Conservation (phyloP, 2,797 vertebrate species). For the Clangula hyemalis region DNA sequence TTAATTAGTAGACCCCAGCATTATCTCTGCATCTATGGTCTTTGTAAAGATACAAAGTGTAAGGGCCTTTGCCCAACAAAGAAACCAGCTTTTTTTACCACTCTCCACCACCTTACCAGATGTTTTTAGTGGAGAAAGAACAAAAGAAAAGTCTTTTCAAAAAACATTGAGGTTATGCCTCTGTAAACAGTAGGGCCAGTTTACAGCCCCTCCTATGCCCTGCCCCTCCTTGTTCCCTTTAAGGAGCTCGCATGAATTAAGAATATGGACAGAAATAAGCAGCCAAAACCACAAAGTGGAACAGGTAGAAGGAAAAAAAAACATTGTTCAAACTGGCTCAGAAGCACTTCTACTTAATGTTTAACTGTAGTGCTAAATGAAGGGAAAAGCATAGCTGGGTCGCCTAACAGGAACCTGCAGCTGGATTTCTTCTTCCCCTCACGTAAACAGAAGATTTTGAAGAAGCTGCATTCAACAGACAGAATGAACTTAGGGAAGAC, state of each 20-base stretch:
- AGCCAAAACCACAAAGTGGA: neutral
- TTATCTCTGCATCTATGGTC: neutral
- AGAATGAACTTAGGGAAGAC: neutral
- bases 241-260: neutral
- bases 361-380: neutral
- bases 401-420: neutral
- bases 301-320: neutral
- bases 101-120: neutral
- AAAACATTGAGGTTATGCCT: neutral
- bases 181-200: neutral
- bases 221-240: neutral
- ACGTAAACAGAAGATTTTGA: neutral
- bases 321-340: neutral
- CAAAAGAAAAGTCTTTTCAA: neutral
- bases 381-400: neutral
- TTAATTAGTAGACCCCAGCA: neutral
- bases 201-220: neutral
- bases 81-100: neutral
- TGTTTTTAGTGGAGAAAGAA: neutral
- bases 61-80: neutral
- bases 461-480: neutral
- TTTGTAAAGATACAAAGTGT: neutral
- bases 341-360: constrained; percentile 30
- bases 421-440: neutral
- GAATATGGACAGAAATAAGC: neutral